Conservation (phyloP, 2,888 invertebrate species). For the Leucophenga maculata region DNA sequence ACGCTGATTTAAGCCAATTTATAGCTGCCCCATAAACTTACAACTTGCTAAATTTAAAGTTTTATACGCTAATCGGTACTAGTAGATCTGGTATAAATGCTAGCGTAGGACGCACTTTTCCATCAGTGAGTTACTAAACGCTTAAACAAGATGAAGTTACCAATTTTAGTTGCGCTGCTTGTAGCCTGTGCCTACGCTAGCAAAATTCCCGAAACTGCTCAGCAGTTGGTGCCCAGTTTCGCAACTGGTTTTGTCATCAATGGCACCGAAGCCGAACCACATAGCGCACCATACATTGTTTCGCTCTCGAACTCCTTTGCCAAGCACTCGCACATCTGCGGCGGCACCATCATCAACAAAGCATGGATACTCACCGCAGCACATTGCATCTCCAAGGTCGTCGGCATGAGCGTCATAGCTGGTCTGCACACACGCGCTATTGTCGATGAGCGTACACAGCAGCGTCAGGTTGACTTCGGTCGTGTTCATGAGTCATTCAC, state of each 20-base stretch:
- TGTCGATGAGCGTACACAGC: constrained; percentile 56
- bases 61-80: too few relatives aligned
- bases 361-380: constrained; percentile 72
- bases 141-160: constrained; percentile 56
- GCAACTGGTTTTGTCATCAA: constrained; percentile 65
- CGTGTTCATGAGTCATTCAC: constrained; percentile 63
- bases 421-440: constrained; percentile 69
- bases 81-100: neutral
- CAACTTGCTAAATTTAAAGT: too few relatives aligned
- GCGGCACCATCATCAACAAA: constrained; percentile 71
- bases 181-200: constrained; percentile 56
- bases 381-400: constrained; percentile 63
- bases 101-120: neutral
- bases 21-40: too few relatives aligned
- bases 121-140: constrained; percentile 5
- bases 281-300: constrained; percentile 72
- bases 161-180: constrained; percentile 52
- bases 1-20: too few relatives aligned
- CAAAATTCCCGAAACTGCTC: constrained; percentile 42
- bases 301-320: constrained; percentile 62
- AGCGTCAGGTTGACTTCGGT: constrained; percentile 57
- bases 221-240: constrained; percentile 58
- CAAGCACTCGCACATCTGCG: constrained; percentile 70
- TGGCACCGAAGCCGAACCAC: constrained; percentile 68
- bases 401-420: constrained; percentile 66